phyloP scores from a whole-genome alignment of 1,140 invertebrate genomes.

The Patella vulgata region DNA sequence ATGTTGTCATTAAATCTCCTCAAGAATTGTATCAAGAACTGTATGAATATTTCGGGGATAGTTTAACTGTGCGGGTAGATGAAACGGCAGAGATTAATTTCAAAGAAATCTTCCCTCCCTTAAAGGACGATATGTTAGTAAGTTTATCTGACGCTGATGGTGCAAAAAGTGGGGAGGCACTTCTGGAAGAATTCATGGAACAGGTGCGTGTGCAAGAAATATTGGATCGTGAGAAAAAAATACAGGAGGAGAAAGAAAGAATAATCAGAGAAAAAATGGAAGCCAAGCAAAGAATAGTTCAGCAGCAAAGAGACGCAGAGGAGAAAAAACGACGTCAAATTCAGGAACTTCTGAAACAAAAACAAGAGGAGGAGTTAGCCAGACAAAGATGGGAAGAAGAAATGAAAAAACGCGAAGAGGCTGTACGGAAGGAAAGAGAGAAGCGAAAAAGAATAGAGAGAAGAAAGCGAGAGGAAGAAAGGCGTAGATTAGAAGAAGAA shows the following conservation, averaged over 20 bases:
- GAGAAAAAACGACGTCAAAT: conserved; percentile 9
- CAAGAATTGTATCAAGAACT: conserved; percentile 55
- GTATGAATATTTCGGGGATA: conserved; percentile 63
- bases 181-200: conserved; percentile 57
- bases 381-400: conserved; percentile 19
- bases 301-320: conserved; percentile 1
- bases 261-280: conserved; percentile 18
- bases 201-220: conserved; percentile 42
- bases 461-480: conserved; percentile 18
- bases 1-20: conserved; percentile 29
- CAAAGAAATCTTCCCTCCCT: conserved; percentile 33
- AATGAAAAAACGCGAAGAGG: conserved; percentile 12
- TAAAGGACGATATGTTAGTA: conserved; percentile 35
- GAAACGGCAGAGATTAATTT: conserved; percentile 32
- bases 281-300: conserved; percentile 14
- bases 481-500: not conserved
- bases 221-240: conserved; percentile 31
- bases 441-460: conserved; percentile 2
- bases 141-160: conserved; percentile 45
- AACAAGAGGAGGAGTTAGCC: conserved; percentile 30
- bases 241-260: conserved; percentile 24
- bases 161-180: conserved; percentile 57
- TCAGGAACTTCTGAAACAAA: conserved; percentile 20
- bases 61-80: conserved; percentile 48
- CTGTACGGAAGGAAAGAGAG: conserved; percentile 6